A percentile compares a stretch with the other conserved stretches of the same genome.
Evolutionary conservation across 2,797 vertebrate genomes (phyloP).

Genomic region (Simalia tracyae): DNA sequence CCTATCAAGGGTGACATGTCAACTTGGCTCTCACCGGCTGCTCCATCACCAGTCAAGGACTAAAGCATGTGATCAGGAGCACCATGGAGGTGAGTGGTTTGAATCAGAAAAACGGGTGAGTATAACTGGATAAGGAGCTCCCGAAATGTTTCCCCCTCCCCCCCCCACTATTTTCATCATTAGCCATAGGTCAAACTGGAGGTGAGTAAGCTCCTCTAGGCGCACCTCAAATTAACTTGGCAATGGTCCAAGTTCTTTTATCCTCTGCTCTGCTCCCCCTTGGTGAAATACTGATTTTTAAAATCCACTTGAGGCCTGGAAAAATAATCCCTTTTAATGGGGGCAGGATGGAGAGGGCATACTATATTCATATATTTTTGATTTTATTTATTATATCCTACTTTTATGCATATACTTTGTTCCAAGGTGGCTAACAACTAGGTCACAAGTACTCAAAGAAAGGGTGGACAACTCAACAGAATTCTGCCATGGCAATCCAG

Average conservation of each 20-base stretch:
- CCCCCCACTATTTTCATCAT: accelerated
- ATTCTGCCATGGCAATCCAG: not conserved
- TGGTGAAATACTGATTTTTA: not conserved
- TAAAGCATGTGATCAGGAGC: constrained; percentile 70
- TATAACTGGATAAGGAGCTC: too few species aligned
- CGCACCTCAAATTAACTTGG: not conserved
- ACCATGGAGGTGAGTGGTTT: constrained; percentile 70
- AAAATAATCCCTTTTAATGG: not conserved
- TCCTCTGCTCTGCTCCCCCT: not conserved
- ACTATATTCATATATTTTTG: not conserved
- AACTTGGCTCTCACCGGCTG: constrained; percentile 58
- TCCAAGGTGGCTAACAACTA: not conserved
- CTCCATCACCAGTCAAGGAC: constrained; percentile 56
- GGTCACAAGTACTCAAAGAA: not conserved
- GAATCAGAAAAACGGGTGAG: not conserved
- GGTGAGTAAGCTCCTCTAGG: not conserved
- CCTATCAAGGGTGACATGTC: constrained; percentile 20
- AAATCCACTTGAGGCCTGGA: not conserved
- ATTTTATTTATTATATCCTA: not conserved
- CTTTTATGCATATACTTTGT: not conserved
- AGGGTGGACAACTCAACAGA: not conserved
- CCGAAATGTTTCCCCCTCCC: not conserved
- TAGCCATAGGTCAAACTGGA: not conserved
- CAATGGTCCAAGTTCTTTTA: not conserved
- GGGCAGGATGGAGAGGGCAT: not conserved